Conservation (phyloP, 2,113 vertebrate species). For the Leptocoma aspasia region DNA sequence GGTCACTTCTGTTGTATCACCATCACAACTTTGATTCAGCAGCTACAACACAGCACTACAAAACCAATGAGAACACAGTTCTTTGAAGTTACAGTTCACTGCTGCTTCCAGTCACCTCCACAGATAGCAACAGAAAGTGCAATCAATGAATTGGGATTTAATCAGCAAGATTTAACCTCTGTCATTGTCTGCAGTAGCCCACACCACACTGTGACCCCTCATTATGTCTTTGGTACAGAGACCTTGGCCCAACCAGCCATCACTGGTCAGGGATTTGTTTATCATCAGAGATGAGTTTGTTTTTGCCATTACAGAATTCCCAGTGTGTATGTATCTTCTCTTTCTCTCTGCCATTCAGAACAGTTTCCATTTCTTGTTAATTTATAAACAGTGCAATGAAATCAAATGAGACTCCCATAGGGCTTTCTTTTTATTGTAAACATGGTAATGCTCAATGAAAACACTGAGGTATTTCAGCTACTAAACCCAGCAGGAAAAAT, state of each 20-base stretch:
- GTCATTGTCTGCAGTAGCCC: not conserved
- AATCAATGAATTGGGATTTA: constrained; percentile 30
- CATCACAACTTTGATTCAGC: not conserved
- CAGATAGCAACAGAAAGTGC: not conserved
- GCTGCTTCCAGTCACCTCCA: not conserved
- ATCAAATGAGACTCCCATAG: not conserved
- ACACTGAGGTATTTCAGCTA: not conserved
- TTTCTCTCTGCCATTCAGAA: not conserved
- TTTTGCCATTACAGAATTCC: not conserved
- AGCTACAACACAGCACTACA: not conserved
- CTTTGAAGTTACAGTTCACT: not conserved
- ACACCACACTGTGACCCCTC: not conserved
- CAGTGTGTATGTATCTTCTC: not conserved
- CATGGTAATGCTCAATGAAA: not conserved
- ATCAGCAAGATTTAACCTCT: constrained; percentile 16
- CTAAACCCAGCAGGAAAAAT: not conserved
- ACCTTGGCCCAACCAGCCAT: not conserved
- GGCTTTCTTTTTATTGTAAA: constrained; percentile 17
- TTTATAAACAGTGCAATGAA: not conserved
- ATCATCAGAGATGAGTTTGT: not conserved
- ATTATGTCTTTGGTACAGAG: not conserved
- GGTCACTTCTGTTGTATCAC: not conserved
- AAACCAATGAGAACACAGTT: not conserved
- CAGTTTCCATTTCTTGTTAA: constrained; percentile 27
- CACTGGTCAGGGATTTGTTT: not conserved